Evolutionary conservation across 2,113 vertebrate genomes (phyloP).

Genomic region (Orthonyx spaldingii): DNA sequence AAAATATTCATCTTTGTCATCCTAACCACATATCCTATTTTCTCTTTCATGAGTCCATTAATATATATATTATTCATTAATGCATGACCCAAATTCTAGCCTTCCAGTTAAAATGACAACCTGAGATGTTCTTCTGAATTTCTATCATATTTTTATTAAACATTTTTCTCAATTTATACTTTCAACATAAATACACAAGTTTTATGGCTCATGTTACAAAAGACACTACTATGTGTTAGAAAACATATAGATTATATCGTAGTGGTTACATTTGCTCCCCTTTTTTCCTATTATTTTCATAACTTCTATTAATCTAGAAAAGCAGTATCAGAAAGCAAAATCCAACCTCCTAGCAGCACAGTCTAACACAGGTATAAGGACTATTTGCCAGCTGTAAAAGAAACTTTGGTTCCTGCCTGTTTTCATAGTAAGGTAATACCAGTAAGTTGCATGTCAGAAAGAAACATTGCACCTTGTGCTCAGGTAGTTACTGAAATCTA

Average conservation of each 20-base stretch:
- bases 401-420: constrained; percentile 24
- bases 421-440: background rate
- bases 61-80: background rate
- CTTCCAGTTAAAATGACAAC: background rate
- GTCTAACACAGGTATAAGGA: background rate
- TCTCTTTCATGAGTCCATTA: background rate
- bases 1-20: background rate
- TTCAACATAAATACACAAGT: constrained; percentile 54
- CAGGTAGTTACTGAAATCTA: background rate
- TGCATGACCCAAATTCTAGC: background rate
- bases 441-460: background rate
- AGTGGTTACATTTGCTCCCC: constrained; percentile 41
- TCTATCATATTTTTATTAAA: constrained; percentile 57
- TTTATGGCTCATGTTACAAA: constrained; percentile 61
- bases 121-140: background rate
- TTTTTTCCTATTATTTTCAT: background rate
- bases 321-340: constrained; percentile 26
- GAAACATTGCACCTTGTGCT: background rate
- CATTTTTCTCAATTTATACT: constrained; percentile 28
- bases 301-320: background rate
- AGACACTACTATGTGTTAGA: constrained; percentile 44
- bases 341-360: background rate
- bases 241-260: background rate
- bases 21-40: background rate
- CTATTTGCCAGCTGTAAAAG: background rate